phyloP scores from a whole-genome alignment of 2,888 invertebrate species.

The Mythimna impura region DNA sequence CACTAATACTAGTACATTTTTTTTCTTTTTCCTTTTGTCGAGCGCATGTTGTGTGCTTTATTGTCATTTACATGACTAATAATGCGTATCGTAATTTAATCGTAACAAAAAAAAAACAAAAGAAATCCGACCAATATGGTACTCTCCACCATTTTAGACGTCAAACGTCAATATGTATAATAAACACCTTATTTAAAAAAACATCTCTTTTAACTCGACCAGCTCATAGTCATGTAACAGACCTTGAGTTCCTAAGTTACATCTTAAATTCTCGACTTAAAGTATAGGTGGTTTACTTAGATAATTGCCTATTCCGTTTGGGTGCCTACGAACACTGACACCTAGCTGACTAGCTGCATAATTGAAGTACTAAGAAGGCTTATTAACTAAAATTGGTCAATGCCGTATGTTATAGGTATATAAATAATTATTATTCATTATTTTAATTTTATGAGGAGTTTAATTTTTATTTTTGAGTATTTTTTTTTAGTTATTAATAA shows the following conservation, averaged over 20 bases:
- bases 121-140: too few relatives aligned
- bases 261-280: slow-evolving; percentile 39
- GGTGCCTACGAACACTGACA: slow-evolving; percentile 57
- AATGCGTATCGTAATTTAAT: too few relatives aligned
- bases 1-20: too few relatives aligned
- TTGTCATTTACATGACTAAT: too few relatives aligned
- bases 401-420: slow-evolving; percentile 66
- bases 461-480: slow-evolving; percentile 2
- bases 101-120: too few relatives aligned
- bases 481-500: not conserved
- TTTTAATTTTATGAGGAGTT: slow-evolving; percentile 29
- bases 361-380: slow-evolving; percentile 58
- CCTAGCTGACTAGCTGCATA: slow-evolving; percentile 63
- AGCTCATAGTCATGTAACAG: slow-evolving; percentile 43
- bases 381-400: slow-evolving; percentile 75
- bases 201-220: slow-evolving; percentile 33
- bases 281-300: slow-evolving; percentile 56
- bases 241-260: slow-evolving; percentile 59
- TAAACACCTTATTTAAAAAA: slow-evolving; percentile 20
- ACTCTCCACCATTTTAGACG: too few relatives aligned
- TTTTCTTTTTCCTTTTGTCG: too few relatives aligned
- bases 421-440: slow-evolving; percentile 57
- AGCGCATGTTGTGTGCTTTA: too few relatives aligned
- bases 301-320: slow-evolving; percentile 69
- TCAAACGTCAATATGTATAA: too few relatives aligned